These are phyloP conservation scores for Polyodon spathula DNA, from an alignment of 2,113 vertebrate genomes.

Conservation along the genomic window DNA sequence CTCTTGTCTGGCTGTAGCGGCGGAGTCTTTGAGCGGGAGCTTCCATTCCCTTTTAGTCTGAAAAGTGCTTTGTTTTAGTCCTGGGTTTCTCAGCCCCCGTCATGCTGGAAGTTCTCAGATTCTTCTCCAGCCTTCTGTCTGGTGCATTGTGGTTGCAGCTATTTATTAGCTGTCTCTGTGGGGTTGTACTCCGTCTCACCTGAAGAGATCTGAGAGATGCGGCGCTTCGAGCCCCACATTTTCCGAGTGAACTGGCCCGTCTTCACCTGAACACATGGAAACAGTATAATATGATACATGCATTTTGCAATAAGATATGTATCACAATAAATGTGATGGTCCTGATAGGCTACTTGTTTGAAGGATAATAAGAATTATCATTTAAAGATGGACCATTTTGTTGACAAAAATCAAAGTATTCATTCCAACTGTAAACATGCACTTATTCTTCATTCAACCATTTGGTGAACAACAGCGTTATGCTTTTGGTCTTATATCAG, in stretches of 20 bases:
- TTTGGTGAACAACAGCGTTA: no score
- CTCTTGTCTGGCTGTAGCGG: no score
- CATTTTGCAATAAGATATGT: background rate
- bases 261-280: slow-evolving; percentile 57
- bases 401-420: no score
- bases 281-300: background rate
- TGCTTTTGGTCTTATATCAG: no score
- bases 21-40: no score
- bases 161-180: slow-evolving; percentile 43
- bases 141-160: slow-evolving; percentile 9
- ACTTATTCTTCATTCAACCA: no score
- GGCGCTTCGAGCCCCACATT: slow-evolving; percentile 76
- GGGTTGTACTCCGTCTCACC: slow-evolving; percentile 87
- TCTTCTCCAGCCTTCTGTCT: background rate
- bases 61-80: no score
- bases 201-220: slow-evolving; percentile 83
- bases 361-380: background rate
- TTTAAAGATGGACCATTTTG: no score
- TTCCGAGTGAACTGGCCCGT: slow-evolving; percentile 75
- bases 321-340: background rate
- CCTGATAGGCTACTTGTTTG: background rate
- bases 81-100: no score
- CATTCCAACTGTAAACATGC: no score
- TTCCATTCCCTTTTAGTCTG: no score
- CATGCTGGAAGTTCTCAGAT: background rate